Conservation (phyloP, 2,113 vertebrate species). For the Pseudorhombus dupliciocellatus region DNA sequence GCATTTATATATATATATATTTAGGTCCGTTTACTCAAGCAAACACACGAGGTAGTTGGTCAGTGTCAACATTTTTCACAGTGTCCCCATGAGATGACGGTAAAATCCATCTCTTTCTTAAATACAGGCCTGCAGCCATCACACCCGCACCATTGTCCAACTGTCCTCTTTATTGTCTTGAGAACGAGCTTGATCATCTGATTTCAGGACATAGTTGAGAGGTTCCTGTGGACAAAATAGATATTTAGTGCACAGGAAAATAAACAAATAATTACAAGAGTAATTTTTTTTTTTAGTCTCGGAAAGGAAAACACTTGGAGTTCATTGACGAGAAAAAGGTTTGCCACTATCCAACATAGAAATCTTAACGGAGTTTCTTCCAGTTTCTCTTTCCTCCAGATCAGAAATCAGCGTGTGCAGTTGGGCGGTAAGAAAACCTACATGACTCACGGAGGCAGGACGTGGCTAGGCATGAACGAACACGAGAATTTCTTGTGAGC, state of each 20-base stretch:
- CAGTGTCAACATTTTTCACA: neutral
- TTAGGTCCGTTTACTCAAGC: neutral
- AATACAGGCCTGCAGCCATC: neutral
- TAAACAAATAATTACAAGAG: neutral
- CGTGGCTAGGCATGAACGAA: neutral
- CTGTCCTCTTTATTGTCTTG: slow-evolving; percentile 19
- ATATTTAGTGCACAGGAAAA: neutral
- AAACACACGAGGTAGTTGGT: slow-evolving; percentile 15
- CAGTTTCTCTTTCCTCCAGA: neutral
- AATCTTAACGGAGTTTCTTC: too few species aligned
- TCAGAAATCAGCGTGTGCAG: neutral
- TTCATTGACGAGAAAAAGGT: too few species aligned
- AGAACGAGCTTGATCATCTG: slow-evolving; percentile 17
- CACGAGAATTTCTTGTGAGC: neutral
- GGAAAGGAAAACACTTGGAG: too few species aligned
- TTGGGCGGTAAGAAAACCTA: neutral
- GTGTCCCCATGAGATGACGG: neutral
- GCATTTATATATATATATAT: slow-evolving; percentile 12
- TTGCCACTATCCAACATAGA: too few species aligned
- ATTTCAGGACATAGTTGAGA: slow-evolving; percentile 29
- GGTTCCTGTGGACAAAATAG: slow-evolving; percentile 39
- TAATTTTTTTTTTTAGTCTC: too few species aligned
- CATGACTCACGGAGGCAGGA: neutral
- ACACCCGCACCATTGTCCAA: slow-evolving; percentile 20
- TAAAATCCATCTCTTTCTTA: neutral